Conservation (phyloP, 2,113 vertebrate species). For the Psilopogon haemacephalus region DNA sequence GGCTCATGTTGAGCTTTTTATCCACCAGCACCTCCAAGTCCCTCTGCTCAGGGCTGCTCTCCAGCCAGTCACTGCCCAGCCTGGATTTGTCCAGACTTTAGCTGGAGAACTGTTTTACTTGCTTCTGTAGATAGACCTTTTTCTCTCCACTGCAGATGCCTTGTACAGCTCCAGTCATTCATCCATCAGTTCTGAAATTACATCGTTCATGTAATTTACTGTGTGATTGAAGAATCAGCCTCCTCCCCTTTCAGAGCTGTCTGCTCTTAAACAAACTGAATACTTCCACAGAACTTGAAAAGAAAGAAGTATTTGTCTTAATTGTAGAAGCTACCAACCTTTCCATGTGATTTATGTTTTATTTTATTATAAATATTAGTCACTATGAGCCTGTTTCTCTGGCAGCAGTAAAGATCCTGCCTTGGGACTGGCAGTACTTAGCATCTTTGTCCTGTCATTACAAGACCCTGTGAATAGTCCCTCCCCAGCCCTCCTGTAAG, state of each 20-base stretch:
- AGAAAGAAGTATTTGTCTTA: neutral
- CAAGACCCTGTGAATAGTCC: too few relatives aligned
- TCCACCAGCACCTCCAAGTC: too few relatives aligned
- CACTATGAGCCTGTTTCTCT: neutral
- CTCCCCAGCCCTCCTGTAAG: too few relatives aligned
- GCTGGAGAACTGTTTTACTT: neutral
- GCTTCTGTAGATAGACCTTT: neutral
- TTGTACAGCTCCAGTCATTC: neutral
- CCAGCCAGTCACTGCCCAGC: too few relatives aligned
- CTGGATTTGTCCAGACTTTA: too few relatives aligned
- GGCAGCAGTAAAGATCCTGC: neutral
- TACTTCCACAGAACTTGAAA: neutral
- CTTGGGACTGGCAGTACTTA: neutral
- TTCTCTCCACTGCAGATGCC: neutral
- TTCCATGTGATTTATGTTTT: neutral
- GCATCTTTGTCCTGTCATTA: too few relatives aligned
- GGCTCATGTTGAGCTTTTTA: too few relatives aligned
- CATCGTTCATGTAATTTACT: neutral
- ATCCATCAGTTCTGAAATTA: neutral
- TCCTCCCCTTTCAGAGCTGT: neutral
- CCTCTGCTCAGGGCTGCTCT: too few relatives aligned
- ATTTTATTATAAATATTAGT: neutral
- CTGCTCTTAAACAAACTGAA: neutral
- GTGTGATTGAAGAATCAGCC: neutral
- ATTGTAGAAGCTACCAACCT: neutral